Evolutionary conservation across 92 coral and sea anemone species (phyloP).

Genomic region (Bergia sp.): DNA sequence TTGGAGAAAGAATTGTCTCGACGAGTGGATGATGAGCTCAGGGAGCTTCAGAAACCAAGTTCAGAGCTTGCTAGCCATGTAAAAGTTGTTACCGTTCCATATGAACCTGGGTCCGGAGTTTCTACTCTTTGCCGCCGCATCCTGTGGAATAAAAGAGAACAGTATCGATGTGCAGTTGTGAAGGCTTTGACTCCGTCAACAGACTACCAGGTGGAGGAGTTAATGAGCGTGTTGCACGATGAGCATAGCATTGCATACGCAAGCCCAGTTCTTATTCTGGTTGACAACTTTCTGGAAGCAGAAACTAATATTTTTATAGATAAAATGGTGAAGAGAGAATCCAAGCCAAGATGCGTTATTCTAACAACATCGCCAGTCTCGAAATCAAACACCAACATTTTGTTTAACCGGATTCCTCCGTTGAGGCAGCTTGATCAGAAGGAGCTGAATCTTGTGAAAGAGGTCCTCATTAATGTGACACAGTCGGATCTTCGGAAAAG

Average conservation of each 20-base stretch:
- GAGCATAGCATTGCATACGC: slow-evolving; percentile 28
- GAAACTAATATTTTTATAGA: slow-evolving; percentile 40
- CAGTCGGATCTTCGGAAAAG: slow-evolving; percentile 1
- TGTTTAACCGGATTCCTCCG: background rate
- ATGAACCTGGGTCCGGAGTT: slow-evolving; percentile 75
- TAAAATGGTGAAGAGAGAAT: slow-evolving; percentile 40
- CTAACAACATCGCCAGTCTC: slow-evolving; percentile 41
- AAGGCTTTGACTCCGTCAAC: slow-evolving; percentile 55
- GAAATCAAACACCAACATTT: background rate
- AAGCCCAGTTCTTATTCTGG: slow-evolving; percentile 48
- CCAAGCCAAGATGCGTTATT: slow-evolving; percentile 50
- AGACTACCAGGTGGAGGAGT: slow-evolving; percentile 58
- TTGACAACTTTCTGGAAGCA: slow-evolving; percentile 53
- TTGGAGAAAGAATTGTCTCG: slow-evolving; percentile 31
- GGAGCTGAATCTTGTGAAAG: slow-evolving; percentile 35
- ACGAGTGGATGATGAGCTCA: slow-evolving; percentile 40
- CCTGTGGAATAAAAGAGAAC: slow-evolving; percentile 56
- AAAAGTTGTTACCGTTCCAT: slow-evolving; percentile 54
- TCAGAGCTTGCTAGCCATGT: slow-evolving; percentile 45
- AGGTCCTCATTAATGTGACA: slow-evolving; percentile 29
- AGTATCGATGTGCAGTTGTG: slow-evolving; percentile 65
- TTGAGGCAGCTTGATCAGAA: slow-evolving; percentile 38
- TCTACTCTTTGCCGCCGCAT: slow-evolving; percentile 69
- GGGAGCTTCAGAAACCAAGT: slow-evolving; percentile 28
- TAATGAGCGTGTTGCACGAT: slow-evolving; percentile 43